Evolutionary conservation across 2,888 invertebrate species (phyloP), one percentile per base, ranked within the genome.

Genomic region (Leptopilina syphax): DNA sequence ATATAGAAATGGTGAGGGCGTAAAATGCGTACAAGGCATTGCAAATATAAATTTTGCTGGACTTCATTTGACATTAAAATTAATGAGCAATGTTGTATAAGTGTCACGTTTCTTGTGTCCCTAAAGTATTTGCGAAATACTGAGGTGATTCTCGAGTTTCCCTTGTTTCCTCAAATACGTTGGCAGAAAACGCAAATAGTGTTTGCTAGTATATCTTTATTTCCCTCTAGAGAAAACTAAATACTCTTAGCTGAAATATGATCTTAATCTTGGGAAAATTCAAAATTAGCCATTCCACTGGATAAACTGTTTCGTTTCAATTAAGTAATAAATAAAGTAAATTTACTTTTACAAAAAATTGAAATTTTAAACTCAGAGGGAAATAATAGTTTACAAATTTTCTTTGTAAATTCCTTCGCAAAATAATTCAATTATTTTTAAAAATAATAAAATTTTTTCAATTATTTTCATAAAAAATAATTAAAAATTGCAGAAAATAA

Each of bases 31-130:
- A 8, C n/a, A 1, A 24, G 44, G n/a, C 10, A 50, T 50, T 47
- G 63, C 34, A 73, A 18, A 73, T 73, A 54, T 9, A 54, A 73
- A 27, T 73, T 18, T 73, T 73, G 34, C 10, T 50, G 6, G 12
- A 27, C 27, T 70, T 34, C 27, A 70, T 57, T 70, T 0, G 27
- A 50, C 70, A 54, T 54, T 70, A 70, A 70, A 70, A 70, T 70
- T 34, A 54, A 70, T 70, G 34, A 54, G 27, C 54, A 54, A 70
- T 54, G 54, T 54, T 54, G 13, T 13, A 54, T n/a, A 54, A 70
- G 70, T 70, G 70, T 73, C 70, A 73, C 70, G 70, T 73, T 73
- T 57, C 70, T 50, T 50, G 57, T 57, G 57, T 57, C 70, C 50
- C 70, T 73, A 57, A 70, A 73, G 70, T 3, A 73, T 63, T 63